These are phyloP conservation scores for Alouatta palliata DNA, from an alignment of 2,113 vertebrate species.

Conservation along the genomic window DNA sequence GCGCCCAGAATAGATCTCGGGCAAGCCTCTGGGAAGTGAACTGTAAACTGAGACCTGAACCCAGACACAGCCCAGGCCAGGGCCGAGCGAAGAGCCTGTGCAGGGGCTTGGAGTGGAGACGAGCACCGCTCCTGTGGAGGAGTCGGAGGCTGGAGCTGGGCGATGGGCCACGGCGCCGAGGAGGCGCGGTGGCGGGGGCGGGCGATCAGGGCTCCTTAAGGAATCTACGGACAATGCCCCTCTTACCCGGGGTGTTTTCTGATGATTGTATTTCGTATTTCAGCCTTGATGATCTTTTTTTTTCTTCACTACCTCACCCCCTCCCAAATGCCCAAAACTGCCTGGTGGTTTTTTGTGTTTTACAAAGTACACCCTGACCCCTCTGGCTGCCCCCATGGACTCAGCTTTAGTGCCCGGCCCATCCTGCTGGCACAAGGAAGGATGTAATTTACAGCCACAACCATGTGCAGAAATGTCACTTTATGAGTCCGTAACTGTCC, in stretches of 20 bases:
- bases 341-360: too few relatives aligned
- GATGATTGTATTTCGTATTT: too few relatives aligned
- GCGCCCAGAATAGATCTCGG: neutral
- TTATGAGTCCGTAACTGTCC: neutral
- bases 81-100: neutral
- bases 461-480: neutral
- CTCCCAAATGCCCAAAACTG: too few relatives aligned
- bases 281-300: too few relatives aligned
- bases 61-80: neutral
- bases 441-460: neutral
- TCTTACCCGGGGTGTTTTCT: neutral
- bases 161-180: neutral
- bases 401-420: neutral
- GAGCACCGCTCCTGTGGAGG: too few relatives aligned
- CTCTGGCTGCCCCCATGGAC: neutral
- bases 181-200: neutral
- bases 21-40: neutral
- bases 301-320: too few relatives aligned
- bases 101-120: neutral
- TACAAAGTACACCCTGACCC: neutral
- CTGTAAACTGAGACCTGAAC: neutral
- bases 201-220: neutral
- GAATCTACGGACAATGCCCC: neutral
- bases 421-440: neutral
- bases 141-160: neutral